These are phyloP conservation scores for Macaca mulatta DNA, from an alignment of 2,113 vertebrate species.

Conservation along the genomic window DNA sequence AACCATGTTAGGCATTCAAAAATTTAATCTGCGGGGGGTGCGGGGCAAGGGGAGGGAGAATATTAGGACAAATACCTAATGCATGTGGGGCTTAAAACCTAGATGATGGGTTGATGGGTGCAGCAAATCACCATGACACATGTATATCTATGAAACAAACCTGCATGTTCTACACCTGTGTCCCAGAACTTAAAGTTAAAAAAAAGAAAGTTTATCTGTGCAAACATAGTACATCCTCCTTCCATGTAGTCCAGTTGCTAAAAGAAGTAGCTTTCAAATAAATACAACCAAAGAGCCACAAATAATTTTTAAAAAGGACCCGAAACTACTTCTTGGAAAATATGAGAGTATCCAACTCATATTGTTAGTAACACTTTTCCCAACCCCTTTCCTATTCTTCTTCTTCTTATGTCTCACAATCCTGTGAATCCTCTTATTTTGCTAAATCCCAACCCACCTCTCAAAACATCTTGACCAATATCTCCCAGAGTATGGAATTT, in stretches of 20 bases:
- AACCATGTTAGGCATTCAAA: background rate
- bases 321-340: background rate
- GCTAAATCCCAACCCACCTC: background rate
- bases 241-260: background rate
- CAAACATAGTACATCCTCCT: background rate
- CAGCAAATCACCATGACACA: too few species aligned
- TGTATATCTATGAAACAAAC: too few species aligned
- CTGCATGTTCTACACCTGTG: too few species aligned
- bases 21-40: background rate
- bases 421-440: background rate
- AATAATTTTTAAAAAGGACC: background rate
- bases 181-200: too few species aligned
- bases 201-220: background rate
- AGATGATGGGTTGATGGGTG: too few species aligned
- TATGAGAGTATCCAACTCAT: background rate
- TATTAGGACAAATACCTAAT: too few species aligned
- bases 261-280: conserved; percentile 21
- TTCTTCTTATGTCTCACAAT: background rate
- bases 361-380: background rate
- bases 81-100: too few species aligned
- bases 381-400: background rate
- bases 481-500: background rate
- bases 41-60: too few species aligned
- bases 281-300: background rate
- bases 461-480: background rate